A percentile compares a stretch with the other conserved stretches of the same genome.
phyloP scores from a whole-genome alignment of 1,140 invertebrate species.

The fruit fly (Drosophila melanogaster) region DNA sequence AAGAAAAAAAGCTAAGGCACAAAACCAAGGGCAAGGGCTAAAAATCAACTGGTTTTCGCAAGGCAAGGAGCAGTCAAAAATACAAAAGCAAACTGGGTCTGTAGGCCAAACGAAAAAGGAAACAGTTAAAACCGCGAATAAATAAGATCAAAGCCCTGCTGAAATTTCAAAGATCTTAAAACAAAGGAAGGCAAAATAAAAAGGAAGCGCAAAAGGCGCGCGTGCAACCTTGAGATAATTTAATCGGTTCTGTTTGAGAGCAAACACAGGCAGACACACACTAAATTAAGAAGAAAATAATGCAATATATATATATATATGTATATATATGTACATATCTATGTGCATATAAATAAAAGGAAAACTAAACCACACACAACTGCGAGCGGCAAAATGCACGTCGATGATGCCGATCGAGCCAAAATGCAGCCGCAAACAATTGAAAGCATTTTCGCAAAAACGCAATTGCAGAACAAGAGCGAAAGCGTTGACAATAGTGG shows the following conservation, averaged over 20 bases:
- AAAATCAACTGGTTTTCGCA: constrained; percentile 12
- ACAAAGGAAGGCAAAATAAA: neutral
- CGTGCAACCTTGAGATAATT: constrained; percentile 81
- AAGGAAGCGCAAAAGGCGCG: constrained; percentile 58
- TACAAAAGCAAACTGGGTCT: constrained; percentile 30
- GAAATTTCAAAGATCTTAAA: constrained; percentile 37
- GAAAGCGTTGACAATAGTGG: constrained; percentile 32
- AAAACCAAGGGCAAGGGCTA: constrained; percentile 1
- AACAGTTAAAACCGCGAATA: neutral
- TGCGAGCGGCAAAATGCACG: constrained; percentile 21
- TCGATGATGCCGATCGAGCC: constrained; percentile 52
- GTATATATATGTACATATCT: neutral
- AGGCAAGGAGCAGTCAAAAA: neutral
- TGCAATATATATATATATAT: constrained; percentile 12
- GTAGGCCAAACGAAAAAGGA: constrained; percentile 28
- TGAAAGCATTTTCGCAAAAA: constrained; percentile 65
- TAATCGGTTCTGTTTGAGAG: constrained; percentile 71
- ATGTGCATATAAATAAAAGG: constrained; percentile 12
- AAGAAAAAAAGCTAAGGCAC: no score
- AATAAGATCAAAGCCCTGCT: constrained; percentile 8
- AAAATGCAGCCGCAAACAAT: constrained; percentile 67
- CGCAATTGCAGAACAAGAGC: constrained; percentile 35
- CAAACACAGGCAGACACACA: constrained; percentile 46
- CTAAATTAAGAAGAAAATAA: neutral
- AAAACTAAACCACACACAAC: constrained; percentile 12